Base-by-base conservation (phyloP, 2,113 vertebrate species). In the Melanocharis versteri region DNA sequence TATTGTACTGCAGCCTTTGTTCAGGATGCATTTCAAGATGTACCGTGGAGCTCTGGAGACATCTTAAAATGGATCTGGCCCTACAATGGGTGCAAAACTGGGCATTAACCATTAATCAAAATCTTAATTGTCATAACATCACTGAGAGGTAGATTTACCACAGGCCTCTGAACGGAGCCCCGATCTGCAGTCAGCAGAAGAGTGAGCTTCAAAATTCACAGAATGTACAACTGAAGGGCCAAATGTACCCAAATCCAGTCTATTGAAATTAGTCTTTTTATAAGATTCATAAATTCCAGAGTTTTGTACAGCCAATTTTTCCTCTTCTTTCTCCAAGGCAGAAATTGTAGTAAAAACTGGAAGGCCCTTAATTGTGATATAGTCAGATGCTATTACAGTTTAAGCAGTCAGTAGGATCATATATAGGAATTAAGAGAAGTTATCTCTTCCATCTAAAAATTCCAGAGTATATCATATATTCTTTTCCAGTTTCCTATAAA, bases 401-500 rank as follows among this genome's bases (percentile, higher is more conserved):
- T 89, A 93, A 78, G 83, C 51, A 89, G 85, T 94, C 92, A 97
- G 80, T 75, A 95, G 86, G 85, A 80, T 81, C 70, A 58, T 76
- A 53, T n/a, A 53, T n/a, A 66, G 73, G 81, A 94, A 93, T 75
- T 78, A 90, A 92, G 96, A 72, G 62, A 82, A 66, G 70, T 70
- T 17, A 57, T 48, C 80, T 92, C 89, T 94, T 86, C 72, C 42
- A 84, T 44, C 94, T 94, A 60, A 56, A 97, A 92, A 96, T 35
- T 89, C 78, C 93, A 88, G 82, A 93, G 80, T 64, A 77, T 90
- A 90, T 61, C 54, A 93, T n/a, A 94, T 90, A 94, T 92, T 82
- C 75, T 95, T 82, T 96, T 96, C 96, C 96, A 97, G 95, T 95
- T 97, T 90, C 94, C 94, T 96, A 96, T 85, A 94, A 96, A 97